These are phyloP conservation scores for Drosophila sulfurigaster DNA, from an alignment of 1,140 invertebrate genomes.

Conservation along the genomic window DNA sequence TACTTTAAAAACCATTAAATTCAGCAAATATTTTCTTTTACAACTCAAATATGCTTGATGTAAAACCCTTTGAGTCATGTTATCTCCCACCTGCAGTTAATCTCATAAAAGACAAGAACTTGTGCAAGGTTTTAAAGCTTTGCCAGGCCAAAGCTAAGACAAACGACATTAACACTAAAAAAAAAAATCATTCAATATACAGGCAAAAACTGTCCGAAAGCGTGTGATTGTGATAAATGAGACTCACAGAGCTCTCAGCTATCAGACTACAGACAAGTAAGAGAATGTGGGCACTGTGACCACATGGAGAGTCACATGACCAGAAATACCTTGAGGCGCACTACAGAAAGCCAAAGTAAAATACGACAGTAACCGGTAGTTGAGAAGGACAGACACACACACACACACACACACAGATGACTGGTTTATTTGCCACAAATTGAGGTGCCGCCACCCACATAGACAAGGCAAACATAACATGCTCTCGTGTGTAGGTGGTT, in stretches of 20 bases:
- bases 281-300: constrained; percentile 6
- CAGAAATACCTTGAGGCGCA: constrained; percentile 31
- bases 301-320: constrained; percentile 27
- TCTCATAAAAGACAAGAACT: not conserved
- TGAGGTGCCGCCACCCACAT: constrained; percentile 7
- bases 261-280: constrained; percentile 8
- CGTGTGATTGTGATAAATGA: constrained; percentile 74
- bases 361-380: constrained; percentile 59
- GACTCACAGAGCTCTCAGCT: constrained; percentile 21
- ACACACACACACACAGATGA: constrained; percentile 2
- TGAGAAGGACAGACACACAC: not conserved
- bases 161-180: constrained; percentile 29
- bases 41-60: not conserved
- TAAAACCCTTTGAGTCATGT: not conserved
- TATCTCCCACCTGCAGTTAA: not conserved
- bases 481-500: constrained; percentile 5
- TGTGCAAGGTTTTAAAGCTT: constrained; percentile 22
- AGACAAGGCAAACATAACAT: not conserved
- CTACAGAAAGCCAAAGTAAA: constrained; percentile 49
- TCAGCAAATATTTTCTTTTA: not conserved
- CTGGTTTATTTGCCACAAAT: constrained; percentile 42
- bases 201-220: constrained; percentile 57
- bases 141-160: constrained; percentile 14
- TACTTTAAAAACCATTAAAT: not conserved
- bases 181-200: constrained; percentile 54